phyloP scores from a whole-genome alignment of 1,140 invertebrate genomes.

The Panonychus citri region DNA sequence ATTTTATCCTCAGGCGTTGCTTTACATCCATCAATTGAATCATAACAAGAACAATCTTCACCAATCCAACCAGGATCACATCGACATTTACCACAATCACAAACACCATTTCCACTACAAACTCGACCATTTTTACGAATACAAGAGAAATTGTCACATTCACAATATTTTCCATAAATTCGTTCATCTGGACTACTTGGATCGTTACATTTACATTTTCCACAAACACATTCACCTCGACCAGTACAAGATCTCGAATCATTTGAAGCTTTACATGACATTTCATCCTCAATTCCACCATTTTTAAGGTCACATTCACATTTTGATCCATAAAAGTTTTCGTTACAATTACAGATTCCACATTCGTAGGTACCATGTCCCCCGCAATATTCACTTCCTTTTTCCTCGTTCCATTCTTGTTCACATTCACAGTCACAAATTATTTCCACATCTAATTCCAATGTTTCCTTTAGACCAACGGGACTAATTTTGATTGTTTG shows the following conservation, averaged over 20 bases:
- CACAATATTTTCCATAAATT: background rate
- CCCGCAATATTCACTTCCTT: slow-evolving; percentile 10
- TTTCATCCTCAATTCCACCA: background rate
- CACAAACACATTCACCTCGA: background rate
- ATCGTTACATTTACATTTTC: background rate
- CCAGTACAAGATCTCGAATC: background rate
- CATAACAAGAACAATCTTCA: background rate
- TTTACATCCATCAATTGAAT: background rate
- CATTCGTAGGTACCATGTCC: slow-evolving; percentile 35
- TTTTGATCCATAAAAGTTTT: slow-evolving; percentile 47
- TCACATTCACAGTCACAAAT: slow-evolving; percentile 75
- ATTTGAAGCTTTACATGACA: background rate
- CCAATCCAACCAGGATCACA: background rate
- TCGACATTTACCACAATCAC: slow-evolving; percentile 1
- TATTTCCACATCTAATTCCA: slow-evolving; percentile 61
- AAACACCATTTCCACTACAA: background rate
- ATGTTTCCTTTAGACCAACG: slow-evolving; percentile 64
- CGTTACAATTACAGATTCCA: slow-evolving; percentile 62
- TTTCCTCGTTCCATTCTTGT: slow-evolving; percentile 19
- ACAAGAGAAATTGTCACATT: slow-evolving; percentile 2
- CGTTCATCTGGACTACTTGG: background rate
- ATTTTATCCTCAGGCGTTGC: background rate
- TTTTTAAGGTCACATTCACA: slow-evolving; percentile 50
- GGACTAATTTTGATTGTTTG: slow-evolving; percentile 69
- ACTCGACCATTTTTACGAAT: background rate